Evolutionary conservation across 2,797 vertebrate species (phyloP), one percentile per base, ranked within the genome.

Genomic region (Parambassis ranga): DNA sequence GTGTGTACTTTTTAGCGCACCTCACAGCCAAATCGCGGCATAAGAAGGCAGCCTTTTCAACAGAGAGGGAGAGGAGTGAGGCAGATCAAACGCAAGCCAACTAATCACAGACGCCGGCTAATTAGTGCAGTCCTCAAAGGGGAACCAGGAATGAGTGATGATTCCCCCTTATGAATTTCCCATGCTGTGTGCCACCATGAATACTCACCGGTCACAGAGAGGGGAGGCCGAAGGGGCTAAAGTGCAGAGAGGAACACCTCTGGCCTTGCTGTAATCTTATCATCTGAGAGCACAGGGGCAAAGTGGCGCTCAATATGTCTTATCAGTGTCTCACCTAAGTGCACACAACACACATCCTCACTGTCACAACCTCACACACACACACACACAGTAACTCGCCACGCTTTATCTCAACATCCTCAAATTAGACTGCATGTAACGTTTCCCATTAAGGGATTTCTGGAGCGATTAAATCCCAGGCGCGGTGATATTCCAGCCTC

Each of bases 91-190:
- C 82, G 78, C 83, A 64, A 85, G 78, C 79, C 79, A 77, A 71
- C 85, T 90, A 91, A 91, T 89, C 86, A 91, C 86, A 90, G 90
- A 89, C 85, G 81, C 81, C 15, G 69, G 77, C 88, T 90, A 91
- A 91, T 91, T 91, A 91, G 85, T n/a, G 24, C 83, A 56, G 82
- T 77, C 79, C 88, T 91, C 90, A 89, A 89, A 90, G 88, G 85
- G 82, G 81, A 88, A 81, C 79, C 62, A 47, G 85, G 83, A 84
- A 77, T 62, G 86, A 89, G 85, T 52, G 82, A 87, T 89, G 84
- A 88, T 84, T 84, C 82, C 81, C 75, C 65, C 77, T 71, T 63
- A 70, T 87, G 86, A 88, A 85, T 88, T 83, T 85, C 77, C 81
- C 71, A 33, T 36, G 55, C 64, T 20, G 57, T 71, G 73, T 75